Conservation (phyloP, 1,140 invertebrate genomes). For the Cephus cinctus region DNA sequence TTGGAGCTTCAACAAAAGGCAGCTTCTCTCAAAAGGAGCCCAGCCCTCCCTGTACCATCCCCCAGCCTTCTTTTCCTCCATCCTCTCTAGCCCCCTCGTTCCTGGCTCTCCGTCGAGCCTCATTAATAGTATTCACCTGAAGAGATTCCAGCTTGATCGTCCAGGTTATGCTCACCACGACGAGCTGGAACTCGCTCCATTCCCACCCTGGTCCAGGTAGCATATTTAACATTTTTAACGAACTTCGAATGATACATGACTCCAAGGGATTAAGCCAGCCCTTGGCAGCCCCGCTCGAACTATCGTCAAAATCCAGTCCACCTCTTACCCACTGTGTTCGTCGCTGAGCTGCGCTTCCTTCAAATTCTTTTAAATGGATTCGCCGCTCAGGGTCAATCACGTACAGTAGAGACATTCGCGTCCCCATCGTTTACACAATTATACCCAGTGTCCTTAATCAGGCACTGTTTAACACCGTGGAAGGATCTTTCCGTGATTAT, state of each 20-base stretch:
- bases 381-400: no score
- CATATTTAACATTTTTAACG: constrained; percentile 37
- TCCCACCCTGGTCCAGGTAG: constrained; percentile 19
- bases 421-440: no score
- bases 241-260: constrained; percentile 36
- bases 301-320: no score
- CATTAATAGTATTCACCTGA: constrained; percentile 54
- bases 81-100: constrained; percentile 22
- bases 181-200: constrained; percentile 7
- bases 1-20: constrained; percentile 45
- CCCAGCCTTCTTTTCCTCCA: constrained; percentile 22
- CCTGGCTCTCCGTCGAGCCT: constrained; percentile 30
- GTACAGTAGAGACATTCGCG: no score
- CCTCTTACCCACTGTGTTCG: no score
- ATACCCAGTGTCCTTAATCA: no score
- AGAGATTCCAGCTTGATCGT: constrained; percentile 43
- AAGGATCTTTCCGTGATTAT: no score
- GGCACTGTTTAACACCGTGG: no score
- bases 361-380: no score
- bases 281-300: neutral
- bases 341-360: no score
- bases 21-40: constrained; percentile 40
- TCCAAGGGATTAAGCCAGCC: constrained; percentile 24
- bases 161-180: constrained; percentile 19
- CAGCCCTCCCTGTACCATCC: constrained; percentile 16